Percentiles rank a stretch among this genome's conserved stretches.
phyloP scores from a whole-genome alignment of 2,113 vertebrate species.

The Gyps fulvus region DNA sequence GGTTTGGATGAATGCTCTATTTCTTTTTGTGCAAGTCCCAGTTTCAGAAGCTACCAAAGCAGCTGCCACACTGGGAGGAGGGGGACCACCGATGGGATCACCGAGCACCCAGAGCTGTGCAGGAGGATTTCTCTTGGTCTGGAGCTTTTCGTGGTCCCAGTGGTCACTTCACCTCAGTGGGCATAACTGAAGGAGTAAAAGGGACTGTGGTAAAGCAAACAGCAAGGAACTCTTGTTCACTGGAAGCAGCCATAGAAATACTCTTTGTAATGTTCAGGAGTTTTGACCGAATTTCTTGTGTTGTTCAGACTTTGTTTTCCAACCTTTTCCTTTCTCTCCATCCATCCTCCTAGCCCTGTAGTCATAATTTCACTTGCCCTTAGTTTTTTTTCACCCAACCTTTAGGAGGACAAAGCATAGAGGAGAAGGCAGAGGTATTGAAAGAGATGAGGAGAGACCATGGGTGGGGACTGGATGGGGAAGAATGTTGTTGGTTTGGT shows the following conservation, averaged over 20 bases:
- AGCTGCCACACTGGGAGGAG: neutral
- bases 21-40: neutral
- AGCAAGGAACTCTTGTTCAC: neutral
- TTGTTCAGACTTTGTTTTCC: neutral
- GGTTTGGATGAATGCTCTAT: neutral
- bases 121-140: neutral
- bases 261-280: neutral
- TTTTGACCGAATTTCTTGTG: neutral
- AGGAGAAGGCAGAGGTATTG: neutral
- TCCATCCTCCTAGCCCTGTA: neutral
- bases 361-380: neutral
- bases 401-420: neutral
- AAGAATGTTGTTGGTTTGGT: neutral
- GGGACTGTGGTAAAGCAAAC: neutral
- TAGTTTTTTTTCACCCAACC: neutral
- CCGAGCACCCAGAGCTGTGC: neutral
- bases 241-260: neutral
- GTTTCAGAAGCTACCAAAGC: neutral
- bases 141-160: neutral
- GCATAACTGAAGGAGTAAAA: neutral
- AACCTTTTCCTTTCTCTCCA: neutral
- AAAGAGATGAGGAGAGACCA: neutral
- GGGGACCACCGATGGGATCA: neutral
- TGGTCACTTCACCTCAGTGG: neutral
- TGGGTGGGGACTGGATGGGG: neutral